Conservation (phyloP, 37 sponge, comb jelly and placozoan species). For the Spongilla lacustris region DNA sequence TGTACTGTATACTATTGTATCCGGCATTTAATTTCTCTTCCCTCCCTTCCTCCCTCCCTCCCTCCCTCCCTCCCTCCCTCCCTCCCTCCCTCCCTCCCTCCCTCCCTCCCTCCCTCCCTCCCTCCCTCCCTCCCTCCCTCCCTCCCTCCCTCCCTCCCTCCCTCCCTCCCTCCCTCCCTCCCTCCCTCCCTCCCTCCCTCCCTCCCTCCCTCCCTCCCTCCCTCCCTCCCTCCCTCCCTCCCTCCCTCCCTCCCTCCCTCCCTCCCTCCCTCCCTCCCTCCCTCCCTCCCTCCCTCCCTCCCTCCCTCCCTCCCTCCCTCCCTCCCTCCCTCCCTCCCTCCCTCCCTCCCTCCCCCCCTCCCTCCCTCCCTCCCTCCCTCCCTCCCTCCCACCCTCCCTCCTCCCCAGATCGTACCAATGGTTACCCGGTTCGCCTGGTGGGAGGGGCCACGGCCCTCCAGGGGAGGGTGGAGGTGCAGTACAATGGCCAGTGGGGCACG, state of each 20-base stretch:
- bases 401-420: background rate
- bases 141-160: background rate
- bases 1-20: background rate
- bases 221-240: background rate
- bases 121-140: background rate
- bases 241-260: background rate
- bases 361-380: background rate
- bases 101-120: background rate
- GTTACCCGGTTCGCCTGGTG: background rate
- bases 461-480: conserved; percentile 41
- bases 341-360: background rate
- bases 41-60: too few species aligned
- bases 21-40: too few species aligned
- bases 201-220: background rate
- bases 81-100: background rate
- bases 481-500: conserved; percentile 54
- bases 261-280: background rate
- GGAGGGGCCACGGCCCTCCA: background rate
- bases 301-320: background rate
- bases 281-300: background rate
- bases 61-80: background rate
- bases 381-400: background rate
- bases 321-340: background rate
- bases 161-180: background rate
- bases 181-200: background rate